Evolutionary conservation across 2,888 invertebrate genomes (phyloP).

Genomic region (Griposia aprilina): DNA sequence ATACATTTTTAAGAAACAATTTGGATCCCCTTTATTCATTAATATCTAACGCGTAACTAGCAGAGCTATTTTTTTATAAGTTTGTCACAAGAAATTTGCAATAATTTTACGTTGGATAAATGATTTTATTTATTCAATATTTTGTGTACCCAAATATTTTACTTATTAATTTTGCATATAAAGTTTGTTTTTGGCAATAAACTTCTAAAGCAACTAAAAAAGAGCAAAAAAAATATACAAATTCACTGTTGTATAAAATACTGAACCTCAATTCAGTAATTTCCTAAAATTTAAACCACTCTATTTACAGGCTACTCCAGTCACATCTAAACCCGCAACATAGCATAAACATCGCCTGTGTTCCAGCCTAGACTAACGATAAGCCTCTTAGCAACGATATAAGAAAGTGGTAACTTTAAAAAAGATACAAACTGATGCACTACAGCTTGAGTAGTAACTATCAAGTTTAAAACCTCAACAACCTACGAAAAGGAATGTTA

Average conservation of each 20-base stretch:
- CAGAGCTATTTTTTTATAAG: background rate
- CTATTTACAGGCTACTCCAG: background rate
- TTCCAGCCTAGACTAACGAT: conserved; percentile 73
- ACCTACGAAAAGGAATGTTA: conserved; percentile 86
- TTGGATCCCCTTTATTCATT: background rate
- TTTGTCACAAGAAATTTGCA: background rate
- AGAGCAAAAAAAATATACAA: background rate
- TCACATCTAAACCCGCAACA: conserved; percentile 50
- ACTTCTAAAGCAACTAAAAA: too few species aligned
- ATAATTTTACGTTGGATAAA: too few species aligned
- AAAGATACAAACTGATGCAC: conserved; percentile 78
- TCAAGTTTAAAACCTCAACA: conserved; percentile 79
- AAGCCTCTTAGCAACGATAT: conserved; percentile 83
- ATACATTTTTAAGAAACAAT: background rate
- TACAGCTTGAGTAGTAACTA: conserved; percentile 78
- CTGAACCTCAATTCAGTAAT: background rate
- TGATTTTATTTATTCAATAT: too few species aligned
- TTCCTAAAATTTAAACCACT: background rate
- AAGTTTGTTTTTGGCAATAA: too few species aligned
- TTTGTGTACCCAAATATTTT: too few species aligned
- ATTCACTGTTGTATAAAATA: background rate
- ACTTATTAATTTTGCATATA: too few species aligned
- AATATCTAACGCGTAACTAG: background rate
- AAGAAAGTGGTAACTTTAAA: conserved; percentile 82
- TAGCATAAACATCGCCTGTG: conserved; percentile 46